phyloP scores from a whole-genome alignment of 1,140 invertebrate species.

The Ips nitidus region DNA sequence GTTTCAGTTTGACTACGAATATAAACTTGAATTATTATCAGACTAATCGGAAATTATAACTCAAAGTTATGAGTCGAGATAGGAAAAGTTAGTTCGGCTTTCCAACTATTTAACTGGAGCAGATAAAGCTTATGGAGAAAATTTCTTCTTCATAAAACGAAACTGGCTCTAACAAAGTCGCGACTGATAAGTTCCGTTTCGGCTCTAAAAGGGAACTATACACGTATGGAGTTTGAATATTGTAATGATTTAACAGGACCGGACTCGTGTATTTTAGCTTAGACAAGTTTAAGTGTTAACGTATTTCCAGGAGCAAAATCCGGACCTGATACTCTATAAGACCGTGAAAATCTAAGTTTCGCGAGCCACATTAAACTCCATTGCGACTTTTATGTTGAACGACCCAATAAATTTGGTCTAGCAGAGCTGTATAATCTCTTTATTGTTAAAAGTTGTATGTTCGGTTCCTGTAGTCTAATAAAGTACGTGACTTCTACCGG shows the following conservation, averaged over 20 bases:
- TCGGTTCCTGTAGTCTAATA: conserved; percentile 37
- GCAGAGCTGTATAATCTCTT: conserved; percentile 32
- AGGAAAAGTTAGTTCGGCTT: conserved; percentile 21
- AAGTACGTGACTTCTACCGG: conserved; percentile 32
- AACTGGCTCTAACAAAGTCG: conserved; percentile 8
- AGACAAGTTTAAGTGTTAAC: too few species aligned
- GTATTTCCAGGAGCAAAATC: too few species aligned
- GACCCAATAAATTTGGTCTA: conserved; percentile 30
- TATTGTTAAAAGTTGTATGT: conserved; percentile 39
- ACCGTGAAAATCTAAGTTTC: conserved; percentile 4
- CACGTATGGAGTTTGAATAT: conserved; percentile 6
- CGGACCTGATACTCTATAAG: neutral
- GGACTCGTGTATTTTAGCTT: neutral
- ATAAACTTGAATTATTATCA: conserved; percentile 25
- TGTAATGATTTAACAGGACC: neutral
- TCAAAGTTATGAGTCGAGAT: conserved; percentile 13
- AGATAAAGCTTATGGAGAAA: conserved; percentile 24
- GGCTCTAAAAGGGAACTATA: conserved; percentile 7
- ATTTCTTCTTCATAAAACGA: conserved; percentile 23
- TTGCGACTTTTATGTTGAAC: conserved; percentile 28
- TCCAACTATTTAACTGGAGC: conserved; percentile 21
- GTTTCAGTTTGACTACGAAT: conserved; percentile 1
- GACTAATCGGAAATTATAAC: conserved; percentile 23
- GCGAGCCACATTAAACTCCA: conserved; percentile 26
- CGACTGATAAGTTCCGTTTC: conserved; percentile 14